A percentile compares a stretch with the other conserved stretches of the same genome.
Conservation (phyloP, 2,888 invertebrate genomes). For the Meliscaeva auricollis region DNA sequence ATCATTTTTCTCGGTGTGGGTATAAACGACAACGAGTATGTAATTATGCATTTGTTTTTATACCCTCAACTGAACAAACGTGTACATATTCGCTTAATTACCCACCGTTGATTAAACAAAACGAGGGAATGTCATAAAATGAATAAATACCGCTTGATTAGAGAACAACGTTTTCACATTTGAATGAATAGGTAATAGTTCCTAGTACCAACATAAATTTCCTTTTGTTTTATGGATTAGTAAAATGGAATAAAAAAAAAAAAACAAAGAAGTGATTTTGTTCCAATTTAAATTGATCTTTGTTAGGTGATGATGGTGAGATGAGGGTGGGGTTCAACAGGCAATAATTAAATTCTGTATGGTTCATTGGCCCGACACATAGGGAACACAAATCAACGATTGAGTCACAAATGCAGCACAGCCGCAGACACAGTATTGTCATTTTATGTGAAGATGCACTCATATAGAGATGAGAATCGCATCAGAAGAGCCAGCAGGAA, state of each 20-base stretch:
- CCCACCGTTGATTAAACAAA: slow-evolving; percentile 63
- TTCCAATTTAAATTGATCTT: slow-evolving; percentile 35
- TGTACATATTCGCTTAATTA: slow-evolving; percentile 57
- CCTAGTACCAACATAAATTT: too few species aligned
- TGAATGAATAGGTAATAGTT: not conserved
- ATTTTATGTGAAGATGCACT: slow-evolving; percentile 36
- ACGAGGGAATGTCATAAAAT: slow-evolving; percentile 50
- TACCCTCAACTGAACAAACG: slow-evolving; percentile 12
- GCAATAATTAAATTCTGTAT: slow-evolving; percentile 1
- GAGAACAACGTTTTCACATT: slow-evolving; percentile 40
- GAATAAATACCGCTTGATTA: slow-evolving; percentile 55
- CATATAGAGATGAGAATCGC: slow-evolving; percentile 28
- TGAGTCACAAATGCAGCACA: slow-evolving; percentile 37
- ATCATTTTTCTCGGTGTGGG: not conserved
- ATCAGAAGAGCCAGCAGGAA: slow-evolving; percentile 30
- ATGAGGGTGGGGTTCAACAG: not conserved
- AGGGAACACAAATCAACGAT: slow-evolving; percentile 42
- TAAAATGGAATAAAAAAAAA: not conserved
- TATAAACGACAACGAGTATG: too few species aligned
- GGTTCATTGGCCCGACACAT: slow-evolving; percentile 61
- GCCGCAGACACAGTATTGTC: slow-evolving; percentile 12
- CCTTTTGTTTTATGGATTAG: slow-evolving; percentile 2
- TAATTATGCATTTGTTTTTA: not conserved
- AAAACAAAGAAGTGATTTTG: not conserved
- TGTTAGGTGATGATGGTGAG: not conserved